Percentiles rank a stretch among this genome's conserved stretches.
phyloP scores from a whole-genome alignment of 2,113 vertebrate genomes.

The Pangasianodon hypophthalmus region DNA sequence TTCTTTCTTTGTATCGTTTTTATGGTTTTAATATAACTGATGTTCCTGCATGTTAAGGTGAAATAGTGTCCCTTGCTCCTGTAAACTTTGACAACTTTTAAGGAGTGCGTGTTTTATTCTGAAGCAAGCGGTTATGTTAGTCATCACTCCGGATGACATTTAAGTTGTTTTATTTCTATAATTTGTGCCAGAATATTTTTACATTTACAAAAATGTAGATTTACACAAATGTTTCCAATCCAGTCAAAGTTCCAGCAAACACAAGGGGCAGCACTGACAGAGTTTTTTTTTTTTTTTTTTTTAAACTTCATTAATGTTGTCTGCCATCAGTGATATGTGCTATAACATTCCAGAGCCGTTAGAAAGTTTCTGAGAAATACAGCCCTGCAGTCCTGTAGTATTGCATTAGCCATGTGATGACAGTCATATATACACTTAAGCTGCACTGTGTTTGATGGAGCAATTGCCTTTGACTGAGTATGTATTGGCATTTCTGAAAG shows the following conservation, averaged over 20 bases:
- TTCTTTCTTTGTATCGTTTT: constrained; percentile 36
- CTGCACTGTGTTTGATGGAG: constrained; percentile 7
- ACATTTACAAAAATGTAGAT: background rate
- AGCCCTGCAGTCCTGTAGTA: background rate
- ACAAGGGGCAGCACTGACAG: background rate
- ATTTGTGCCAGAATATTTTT: constrained; percentile 5
- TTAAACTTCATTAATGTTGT: background rate
- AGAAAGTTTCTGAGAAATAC: background rate
- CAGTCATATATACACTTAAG: background rate
- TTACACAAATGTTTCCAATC: constrained; percentile 16
- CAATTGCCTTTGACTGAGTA: constrained; percentile 23
- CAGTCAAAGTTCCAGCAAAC: background rate
- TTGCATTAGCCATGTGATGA: constrained; percentile 19
- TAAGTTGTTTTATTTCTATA: constrained; percentile 1
- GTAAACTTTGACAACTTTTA: constrained; percentile 1
- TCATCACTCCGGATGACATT: background rate
- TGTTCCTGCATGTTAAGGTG: constrained; percentile 2
- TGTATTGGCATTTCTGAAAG: background rate
- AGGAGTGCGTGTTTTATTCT: background rate
- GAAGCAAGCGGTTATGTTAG: background rate
- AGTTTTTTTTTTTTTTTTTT: background rate
- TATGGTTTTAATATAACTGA: constrained; percentile 38
- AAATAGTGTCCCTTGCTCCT: background rate
- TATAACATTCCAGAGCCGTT: constrained; percentile 48
- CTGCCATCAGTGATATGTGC: background rate